phyloP scores from a whole-genome alignment of 2,113 vertebrate species.

The Salminus brasiliensis region DNA sequence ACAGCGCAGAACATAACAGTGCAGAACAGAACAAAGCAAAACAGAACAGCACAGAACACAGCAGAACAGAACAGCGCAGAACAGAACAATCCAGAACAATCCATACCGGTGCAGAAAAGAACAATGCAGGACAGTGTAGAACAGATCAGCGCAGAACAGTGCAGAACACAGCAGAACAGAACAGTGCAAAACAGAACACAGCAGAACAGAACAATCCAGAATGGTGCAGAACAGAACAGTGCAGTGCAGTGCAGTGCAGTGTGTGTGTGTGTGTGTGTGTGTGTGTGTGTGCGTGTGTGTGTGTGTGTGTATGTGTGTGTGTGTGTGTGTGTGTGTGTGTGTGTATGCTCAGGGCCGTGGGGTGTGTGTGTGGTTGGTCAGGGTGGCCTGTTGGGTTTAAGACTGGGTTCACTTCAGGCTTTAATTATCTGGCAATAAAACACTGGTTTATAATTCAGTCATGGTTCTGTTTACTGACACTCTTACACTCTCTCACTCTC shows the following conservation, averaged over 20 bases:
- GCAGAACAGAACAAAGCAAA: neutral
- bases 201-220: neutral
- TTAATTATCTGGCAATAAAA: no score
- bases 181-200: no score
- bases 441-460: no score
- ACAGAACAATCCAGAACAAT: neutral
- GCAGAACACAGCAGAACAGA: neutral
- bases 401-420: no score
- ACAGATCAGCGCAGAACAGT: neutral
- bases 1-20: neutral
- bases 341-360: no score
- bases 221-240: neutral
- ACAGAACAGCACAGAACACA: neutral
- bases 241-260: constrained; percentile 37
- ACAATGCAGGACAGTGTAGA: neutral
- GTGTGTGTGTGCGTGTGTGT: neutral
- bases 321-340: neutral
- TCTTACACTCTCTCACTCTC: no score
- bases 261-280: neutral
- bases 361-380: no score
- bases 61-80: neutral
- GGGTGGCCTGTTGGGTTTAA: no score
- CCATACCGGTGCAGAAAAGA: neutral
- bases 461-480: no score
- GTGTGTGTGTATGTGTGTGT: constrained; percentile 22